Evolutionary conservation across 2,888 invertebrate species (phyloP), one percentile per base, ranked within the genome.

Genomic region (Nycteola revayana): DNA sequence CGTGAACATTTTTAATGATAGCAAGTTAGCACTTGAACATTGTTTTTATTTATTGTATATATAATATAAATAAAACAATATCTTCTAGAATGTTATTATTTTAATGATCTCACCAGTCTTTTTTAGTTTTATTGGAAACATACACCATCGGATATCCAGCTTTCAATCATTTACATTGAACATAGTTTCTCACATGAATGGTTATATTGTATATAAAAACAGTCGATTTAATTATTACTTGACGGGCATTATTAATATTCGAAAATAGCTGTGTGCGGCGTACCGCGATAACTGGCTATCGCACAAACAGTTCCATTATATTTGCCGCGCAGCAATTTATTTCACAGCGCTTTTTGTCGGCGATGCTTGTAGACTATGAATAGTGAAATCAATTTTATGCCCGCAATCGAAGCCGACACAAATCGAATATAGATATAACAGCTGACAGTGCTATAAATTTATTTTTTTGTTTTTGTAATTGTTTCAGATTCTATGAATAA

Each of bases 301-400:
- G 46, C 33, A 49, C 63, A 62, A 63, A 66, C 54, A 66, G 60
- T 62, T 65, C 67, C 66, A 75, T 78, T 74, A 75, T 74, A 73
- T 71, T 75, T 64, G 55, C 62, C 44, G 50, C 50, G 53, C 47
- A 60, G 66, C 66, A 72, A 74, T 81, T 79, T 76, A 75, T 78
- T 54, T 67, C 43, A 46, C 50, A 59, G 45, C 51, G 63, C 65
- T 72, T 82, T 77, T 81, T 75, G 64, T 69, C 58, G 56, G 54
- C 52, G 39, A 55, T 59, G 59, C 65, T 68, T 68, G 70, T 73
- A 71, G 72, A 66, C 73, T 74, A 70, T 72, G 71, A 74, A 74
- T 62, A 66, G 66, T 49, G 49, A 50, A 75, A 77, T 77, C 66
- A 67, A 73, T 75, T 70, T 40, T 60, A 58, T 37, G 38, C 53